Evolutionary conservation across 2,113 vertebrate genomes (phyloP).

Genomic region (Alectura lathami): DNA sequence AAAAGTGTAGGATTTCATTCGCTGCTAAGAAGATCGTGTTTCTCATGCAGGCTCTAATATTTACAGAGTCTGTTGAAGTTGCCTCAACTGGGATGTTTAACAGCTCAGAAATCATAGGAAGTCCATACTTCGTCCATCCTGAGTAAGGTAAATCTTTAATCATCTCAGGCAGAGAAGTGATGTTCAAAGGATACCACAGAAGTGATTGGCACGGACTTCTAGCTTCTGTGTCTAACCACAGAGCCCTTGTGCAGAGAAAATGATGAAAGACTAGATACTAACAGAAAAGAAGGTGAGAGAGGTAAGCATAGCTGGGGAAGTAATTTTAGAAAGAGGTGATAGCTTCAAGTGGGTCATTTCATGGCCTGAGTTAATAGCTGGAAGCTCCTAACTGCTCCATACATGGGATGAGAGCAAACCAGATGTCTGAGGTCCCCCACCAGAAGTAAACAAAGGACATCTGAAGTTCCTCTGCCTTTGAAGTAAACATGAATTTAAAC

Average conservation of each 20-base stretch:
- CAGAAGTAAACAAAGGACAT: not conserved
- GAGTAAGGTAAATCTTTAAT: not conserved
- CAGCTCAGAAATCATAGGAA: not conserved
- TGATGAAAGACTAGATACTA: not conserved
- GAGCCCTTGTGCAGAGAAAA: not conserved
- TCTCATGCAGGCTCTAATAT: not conserved
- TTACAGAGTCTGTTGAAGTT: not conserved
- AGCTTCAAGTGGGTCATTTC: not conserved
- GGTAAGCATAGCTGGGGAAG: not conserved
- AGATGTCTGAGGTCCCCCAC: not conserved
- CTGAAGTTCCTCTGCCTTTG: slow-evolving; percentile 5
- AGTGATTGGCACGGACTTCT: not conserved
- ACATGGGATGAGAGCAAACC: not conserved
- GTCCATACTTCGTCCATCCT: not conserved
- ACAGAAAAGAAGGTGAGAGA: not conserved
- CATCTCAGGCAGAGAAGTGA: not conserved
- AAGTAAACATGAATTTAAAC: slow-evolving; percentile 22
- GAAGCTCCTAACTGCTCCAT: not conserved
- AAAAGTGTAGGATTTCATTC: not conserved
- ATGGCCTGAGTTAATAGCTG: not conserved
- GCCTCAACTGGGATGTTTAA: not conserved
- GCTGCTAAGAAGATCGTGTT: not conserved
- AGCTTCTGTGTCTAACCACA: not conserved
- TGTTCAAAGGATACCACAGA: not conserved
- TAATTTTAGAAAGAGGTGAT: not conserved